phyloP scores from a whole-genome alignment of 1,140 invertebrate genomes.

The Reticulitermes speratus region DNA sequence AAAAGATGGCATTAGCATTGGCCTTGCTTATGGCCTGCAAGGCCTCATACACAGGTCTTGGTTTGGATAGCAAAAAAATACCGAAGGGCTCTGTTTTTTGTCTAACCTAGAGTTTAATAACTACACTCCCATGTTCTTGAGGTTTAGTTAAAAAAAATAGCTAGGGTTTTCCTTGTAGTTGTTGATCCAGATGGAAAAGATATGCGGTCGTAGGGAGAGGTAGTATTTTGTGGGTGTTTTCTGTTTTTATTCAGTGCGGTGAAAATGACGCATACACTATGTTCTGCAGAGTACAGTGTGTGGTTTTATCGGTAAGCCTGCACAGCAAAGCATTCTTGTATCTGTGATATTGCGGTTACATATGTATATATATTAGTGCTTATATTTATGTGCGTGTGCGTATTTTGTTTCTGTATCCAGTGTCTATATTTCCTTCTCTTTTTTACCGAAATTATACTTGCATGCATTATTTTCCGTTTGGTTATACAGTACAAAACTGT shows the following conservation, averaged over 20 bases:
- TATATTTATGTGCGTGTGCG: background rate
- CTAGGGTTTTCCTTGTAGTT: background rate
- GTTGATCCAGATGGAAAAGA: background rate
- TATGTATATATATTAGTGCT: background rate
- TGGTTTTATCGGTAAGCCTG: slow-evolving; percentile 4
- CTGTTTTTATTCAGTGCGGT: slow-evolving; percentile 10
- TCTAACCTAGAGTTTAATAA: background rate
- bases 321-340: background rate
- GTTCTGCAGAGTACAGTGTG: background rate
- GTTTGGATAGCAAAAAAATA: background rate
- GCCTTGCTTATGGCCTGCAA: background rate
- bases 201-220: background rate
- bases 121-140: background rate
- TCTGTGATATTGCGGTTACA: background rate
- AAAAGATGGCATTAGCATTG: background rate
- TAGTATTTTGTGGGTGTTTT: slow-evolving; percentile 6
- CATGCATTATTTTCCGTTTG: background rate
- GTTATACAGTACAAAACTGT: background rate
- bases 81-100: background rate
- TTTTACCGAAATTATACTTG: background rate
- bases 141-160: background rate
- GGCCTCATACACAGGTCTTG: background rate
- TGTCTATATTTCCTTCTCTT: background rate
- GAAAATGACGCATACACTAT: background rate
- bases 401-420: background rate